phyloP scores from a whole-genome alignment of 2,113 vertebrate genomes.

The Arenaria interpres region DNA sequence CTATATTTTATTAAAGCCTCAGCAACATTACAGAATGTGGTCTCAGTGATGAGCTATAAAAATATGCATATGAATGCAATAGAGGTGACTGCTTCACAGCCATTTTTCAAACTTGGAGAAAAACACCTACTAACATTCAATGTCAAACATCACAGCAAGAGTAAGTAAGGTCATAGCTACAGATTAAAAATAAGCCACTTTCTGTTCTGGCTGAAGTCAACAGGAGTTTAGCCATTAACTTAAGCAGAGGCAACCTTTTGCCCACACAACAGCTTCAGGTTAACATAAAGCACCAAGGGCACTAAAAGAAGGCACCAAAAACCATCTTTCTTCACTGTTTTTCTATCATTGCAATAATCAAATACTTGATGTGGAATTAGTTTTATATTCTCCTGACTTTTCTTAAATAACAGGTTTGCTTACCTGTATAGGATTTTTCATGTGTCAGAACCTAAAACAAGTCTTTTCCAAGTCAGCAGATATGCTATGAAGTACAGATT shows the following conservation, averaged over 20 bases:
- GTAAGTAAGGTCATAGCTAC: background rate
- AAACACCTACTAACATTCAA: background rate
- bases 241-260: background rate
- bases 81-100: background rate
- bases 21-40: background rate
- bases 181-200: background rate
- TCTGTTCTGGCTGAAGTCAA: background rate
- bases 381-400: background rate
- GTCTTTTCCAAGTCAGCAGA: background rate
- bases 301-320: background rate
- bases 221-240: background rate
- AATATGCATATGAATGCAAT: background rate
- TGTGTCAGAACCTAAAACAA: background rate
- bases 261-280: background rate
- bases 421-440: background rate
- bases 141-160: background rate
- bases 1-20: background rate
- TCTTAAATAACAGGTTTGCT: background rate
- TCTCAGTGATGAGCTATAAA: background rate
- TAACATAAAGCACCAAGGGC: background rate
- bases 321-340: background rate
- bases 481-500: background rate
- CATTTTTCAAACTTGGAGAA: background rate
- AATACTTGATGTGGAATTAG: background rate
- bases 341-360: background rate